Conservation (phyloP, 2,888 invertebrate species). For the Euzophera pinguis region DNA sequence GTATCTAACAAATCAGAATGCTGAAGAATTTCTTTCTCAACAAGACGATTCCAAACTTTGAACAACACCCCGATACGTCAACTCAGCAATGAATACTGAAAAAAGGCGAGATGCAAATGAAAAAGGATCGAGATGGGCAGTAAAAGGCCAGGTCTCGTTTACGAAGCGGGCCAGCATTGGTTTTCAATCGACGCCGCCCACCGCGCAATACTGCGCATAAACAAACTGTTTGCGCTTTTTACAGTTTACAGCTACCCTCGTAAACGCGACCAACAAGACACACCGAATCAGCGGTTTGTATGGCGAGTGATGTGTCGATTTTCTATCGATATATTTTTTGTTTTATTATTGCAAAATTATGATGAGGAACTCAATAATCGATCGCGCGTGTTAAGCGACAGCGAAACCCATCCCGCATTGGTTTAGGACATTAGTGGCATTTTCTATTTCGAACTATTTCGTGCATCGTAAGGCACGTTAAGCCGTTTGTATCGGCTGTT, state of each 20-base stretch:
- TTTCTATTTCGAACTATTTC: too few relatives aligned
- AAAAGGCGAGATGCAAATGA: conserved; percentile 23
- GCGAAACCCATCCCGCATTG: too few relatives aligned
- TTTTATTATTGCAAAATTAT: too few relatives aligned
- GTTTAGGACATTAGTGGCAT: too few relatives aligned
- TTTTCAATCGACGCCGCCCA: conserved; percentile 48
- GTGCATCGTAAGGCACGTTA: too few relatives aligned
- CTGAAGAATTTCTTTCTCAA: not conserved
- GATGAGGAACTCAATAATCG: too few relatives aligned
- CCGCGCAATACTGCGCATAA: conserved; percentile 56
- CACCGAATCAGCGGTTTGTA: conserved; percentile 66
- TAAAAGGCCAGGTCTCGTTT: conserved; percentile 57
- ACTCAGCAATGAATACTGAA: conserved; percentile 9
- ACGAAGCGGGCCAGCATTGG: conserved; percentile 37
- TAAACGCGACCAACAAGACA: conserved; percentile 67
- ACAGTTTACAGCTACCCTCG: conserved; percentile 70
- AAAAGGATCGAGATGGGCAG: conserved; percentile 35
- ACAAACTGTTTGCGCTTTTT: conserved; percentile 75
- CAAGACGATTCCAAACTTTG: not conserved
- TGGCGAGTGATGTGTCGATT: conserved; percentile 32
- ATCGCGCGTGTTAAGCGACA: too few relatives aligned
- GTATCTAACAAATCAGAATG: not conserved
- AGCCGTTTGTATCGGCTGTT: too few relatives aligned
- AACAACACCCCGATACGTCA: conserved; percentile 3
- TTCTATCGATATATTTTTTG: not conserved